Base-by-base conservation (phyloP, 2,888 invertebrate genomes). In the Eubasilissa splendida region DNA sequence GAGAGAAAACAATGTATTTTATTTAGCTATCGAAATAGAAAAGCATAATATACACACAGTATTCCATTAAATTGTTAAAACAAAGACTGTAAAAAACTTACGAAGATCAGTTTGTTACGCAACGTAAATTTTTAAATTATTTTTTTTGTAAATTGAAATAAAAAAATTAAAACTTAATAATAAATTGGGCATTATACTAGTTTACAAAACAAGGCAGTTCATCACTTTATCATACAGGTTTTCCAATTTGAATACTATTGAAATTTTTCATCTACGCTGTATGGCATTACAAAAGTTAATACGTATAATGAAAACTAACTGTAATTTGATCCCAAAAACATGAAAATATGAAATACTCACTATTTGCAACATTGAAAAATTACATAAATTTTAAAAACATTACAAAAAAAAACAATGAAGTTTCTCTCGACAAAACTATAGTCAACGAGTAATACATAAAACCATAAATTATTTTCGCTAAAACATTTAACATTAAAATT, bases 251-350 rank as follows among this genome's bases (percentile, higher is more conserved):
- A 63, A 63, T 31, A 12, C 10, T 63, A 33, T 31, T 63, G 63
- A 9, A 63, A 63, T 31, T 63, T 22, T 33, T 12, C 33, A 63
- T 60, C 60, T 60, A 60, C 22, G 63, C 63, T 42, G 12, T 63
- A 33, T 42, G 42, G 42, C 33, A 63, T 63, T 63, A 33, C 31
- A 33, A 12, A 63, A 63, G 22, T n/a, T 7, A 12, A 12, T 59
- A 59, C 2, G 22, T 22, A 63, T 63, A 4, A 12, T 10, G 33
- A 33, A 63, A 63, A 31, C 12, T 63, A 63, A 63, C 12, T 33
- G 33, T 63, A 63, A 63, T 63, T 63, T 63, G 63, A 63, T 63
- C 63, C 63, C 63, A n/a, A 63, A 42, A 63, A 63, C 63, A 63
- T 63, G 63, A 63, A 31, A 33, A 63, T 63, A 12, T 63, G 59